These are phyloP conservation scores for Mallateleia sp. DNA, from an alignment of 2,888 invertebrate species.

Conservation along the genomic window DNA sequence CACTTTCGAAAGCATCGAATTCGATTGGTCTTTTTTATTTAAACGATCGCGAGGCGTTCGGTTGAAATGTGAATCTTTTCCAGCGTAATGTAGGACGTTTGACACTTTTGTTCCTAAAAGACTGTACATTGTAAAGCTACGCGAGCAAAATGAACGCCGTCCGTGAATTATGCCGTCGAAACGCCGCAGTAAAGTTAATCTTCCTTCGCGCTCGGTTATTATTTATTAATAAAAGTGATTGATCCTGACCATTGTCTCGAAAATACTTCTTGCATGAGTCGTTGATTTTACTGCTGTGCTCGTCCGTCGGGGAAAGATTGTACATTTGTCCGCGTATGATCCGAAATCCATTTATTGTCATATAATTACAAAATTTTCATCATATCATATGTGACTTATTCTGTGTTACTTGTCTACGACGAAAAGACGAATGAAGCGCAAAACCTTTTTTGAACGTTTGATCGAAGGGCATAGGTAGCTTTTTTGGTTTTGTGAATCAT, in stretches of 20 bases:
- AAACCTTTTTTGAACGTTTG: background rate
- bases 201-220: slow-evolving; percentile 17
- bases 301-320: slow-evolving; percentile 16
- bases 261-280: background rate
- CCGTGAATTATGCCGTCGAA: background rate
- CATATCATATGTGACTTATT: slow-evolving; percentile 45
- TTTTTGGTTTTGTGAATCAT: slow-evolving; percentile 25
- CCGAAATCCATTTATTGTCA: slow-evolving; percentile 26
- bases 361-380: slow-evolving; percentile 59
- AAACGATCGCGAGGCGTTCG: background rate
- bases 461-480: background rate
- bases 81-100: slow-evolving; percentile 15
- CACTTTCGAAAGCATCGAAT: slow-evolving; percentile 7
- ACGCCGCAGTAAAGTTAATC: slow-evolving; percentile 22
- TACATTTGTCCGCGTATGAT: background rate
- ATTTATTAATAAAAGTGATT: slow-evolving; percentile 60
- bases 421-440: slow-evolving; percentile 14
- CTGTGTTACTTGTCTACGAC: slow-evolving; percentile 31
- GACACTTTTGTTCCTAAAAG: slow-evolving; percentile 67
- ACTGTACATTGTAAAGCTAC: slow-evolving; percentile 44
- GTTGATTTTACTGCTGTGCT: slow-evolving; percentile 27
- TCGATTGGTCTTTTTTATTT: background rate
- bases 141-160: background rate
- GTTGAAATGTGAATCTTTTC: background rate
- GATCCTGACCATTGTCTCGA: background rate